phyloP scores from a whole-genome alignment of 1,140 invertebrate species.

The Trichomalopsis sarcophagae region DNA sequence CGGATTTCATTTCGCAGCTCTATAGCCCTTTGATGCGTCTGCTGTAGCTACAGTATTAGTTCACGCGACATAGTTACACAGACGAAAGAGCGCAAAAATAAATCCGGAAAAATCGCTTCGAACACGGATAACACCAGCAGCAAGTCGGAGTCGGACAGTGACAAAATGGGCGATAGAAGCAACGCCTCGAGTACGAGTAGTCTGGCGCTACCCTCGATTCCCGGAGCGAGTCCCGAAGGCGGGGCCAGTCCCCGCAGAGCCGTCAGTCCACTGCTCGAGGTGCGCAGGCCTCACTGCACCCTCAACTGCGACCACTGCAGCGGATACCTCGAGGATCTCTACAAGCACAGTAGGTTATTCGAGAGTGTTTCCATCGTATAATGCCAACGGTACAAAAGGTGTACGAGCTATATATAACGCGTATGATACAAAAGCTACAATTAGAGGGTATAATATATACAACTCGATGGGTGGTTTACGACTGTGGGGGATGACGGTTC shows the following conservation, averaged over 20 bases:
- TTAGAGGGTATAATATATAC: too few species aligned
- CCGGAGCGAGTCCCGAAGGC: slow-evolving; percentile 68
- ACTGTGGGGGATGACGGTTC: too few species aligned
- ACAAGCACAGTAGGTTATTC: slow-evolving; percentile 78
- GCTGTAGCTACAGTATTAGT: too few species aligned
- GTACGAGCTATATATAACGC: too few species aligned
- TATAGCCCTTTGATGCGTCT: background rate
- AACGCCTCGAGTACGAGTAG: slow-evolving; percentile 66
- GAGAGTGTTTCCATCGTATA: background rate
- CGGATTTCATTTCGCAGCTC: too few species aligned
- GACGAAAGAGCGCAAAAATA: background rate
- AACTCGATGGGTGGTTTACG: too few species aligned
- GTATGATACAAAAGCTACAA: too few species aligned
- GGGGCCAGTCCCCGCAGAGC: slow-evolving; percentile 78
- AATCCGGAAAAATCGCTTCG: background rate
- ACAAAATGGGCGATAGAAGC: slow-evolving; percentile 65
- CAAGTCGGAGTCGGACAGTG: slow-evolving; percentile 25
- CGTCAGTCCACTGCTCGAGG: slow-evolving; percentile 81
- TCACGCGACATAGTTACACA: background rate
- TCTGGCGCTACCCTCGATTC: slow-evolving; percentile 65
- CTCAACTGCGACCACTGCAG: slow-evolving; percentile 83
- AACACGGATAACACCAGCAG: background rate
- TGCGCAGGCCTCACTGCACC: slow-evolving; percentile 82
- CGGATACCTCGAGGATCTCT: slow-evolving; percentile 80
- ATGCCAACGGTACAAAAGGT: too few species aligned